phyloP scores from a whole-genome alignment of 1,140 invertebrate genomes.

The Phortica variegata region DNA sequence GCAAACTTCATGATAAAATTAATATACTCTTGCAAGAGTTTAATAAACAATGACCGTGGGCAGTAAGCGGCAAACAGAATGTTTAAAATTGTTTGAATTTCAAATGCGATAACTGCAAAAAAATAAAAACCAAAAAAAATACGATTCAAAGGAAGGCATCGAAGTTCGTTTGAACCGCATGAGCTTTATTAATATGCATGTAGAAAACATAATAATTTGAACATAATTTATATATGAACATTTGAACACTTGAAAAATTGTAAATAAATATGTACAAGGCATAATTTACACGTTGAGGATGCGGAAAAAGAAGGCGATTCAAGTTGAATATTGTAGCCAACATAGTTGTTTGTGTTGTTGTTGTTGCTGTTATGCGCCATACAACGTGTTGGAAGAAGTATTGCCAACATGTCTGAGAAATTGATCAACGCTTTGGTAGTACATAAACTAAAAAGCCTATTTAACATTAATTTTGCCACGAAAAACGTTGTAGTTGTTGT shows the following conservation, averaged over 20 bases:
- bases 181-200: conserved; percentile 40
- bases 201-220: conserved; percentile 48
- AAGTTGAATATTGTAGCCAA: background rate
- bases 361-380: conserved; percentile 7
- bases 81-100: conserved; percentile 25
- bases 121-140: conserved; percentile 3
- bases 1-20: too few relatives aligned
- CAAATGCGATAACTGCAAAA: conserved; percentile 18
- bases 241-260: conserved; percentile 23
- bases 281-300: conserved; percentile 44
- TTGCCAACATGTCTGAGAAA: conserved; percentile 42
- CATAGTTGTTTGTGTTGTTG: conserved; percentile 7
- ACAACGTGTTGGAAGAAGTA: conserved; percentile 19
- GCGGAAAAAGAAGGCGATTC: background rate
- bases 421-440: conserved; percentile 51
- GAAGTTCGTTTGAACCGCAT: too few relatives aligned
- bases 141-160: too few relatives aligned
- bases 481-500: conserved; percentile 25
- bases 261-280: conserved; percentile 49
- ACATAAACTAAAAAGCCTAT: conserved; percentile 54
- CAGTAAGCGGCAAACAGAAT: background rate
- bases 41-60: background rate
- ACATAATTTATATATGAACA: conserved; percentile 48
- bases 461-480: conserved; percentile 55
- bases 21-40: too few relatives aligned